A percentile compares a stretch with the other conserved stretches of the same genome.
phyloP scores from a whole-genome alignment of 2,797 vertebrate genomes.

The Carcharodon carcharias region DNA sequence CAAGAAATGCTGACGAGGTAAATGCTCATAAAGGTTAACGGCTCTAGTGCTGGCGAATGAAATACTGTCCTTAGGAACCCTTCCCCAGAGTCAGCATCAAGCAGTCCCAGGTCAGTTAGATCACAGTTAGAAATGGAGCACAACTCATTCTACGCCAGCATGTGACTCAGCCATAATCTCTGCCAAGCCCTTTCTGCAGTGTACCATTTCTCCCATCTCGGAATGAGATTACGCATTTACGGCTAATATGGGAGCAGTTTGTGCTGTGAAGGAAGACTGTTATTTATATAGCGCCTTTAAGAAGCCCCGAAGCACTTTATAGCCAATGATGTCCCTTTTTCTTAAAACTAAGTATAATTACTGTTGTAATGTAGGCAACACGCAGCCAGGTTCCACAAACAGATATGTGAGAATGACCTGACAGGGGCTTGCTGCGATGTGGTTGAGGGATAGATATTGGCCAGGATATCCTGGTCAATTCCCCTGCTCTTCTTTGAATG shows the following conservation, averaged over 20 bases:
- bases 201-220: neutral
- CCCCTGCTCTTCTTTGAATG: neutral
- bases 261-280: neutral
- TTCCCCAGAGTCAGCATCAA: neutral
- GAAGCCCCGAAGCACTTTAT: neutral
- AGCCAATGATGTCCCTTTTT: neutral
- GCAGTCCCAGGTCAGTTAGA: neutral
- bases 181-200: neutral
- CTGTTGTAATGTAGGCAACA: neutral
- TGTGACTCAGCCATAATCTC: neutral
- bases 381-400: neutral
- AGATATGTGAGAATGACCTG: neutral
- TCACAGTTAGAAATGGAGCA: neutral
- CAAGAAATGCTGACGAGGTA: neutral
- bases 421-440: neutral
- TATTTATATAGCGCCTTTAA: neutral
- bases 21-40: neutral
- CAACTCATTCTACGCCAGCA: neutral
- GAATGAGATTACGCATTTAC: neutral
- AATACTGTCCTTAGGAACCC: neutral
- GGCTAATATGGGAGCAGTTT: neutral
- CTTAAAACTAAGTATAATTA: neutral
- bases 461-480: neutral
- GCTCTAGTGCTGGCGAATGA: neutral
- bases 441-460: neutral